phyloP scores from a whole-genome alignment of 2,888 invertebrate species.

The Flexamia atlantica region DNA sequence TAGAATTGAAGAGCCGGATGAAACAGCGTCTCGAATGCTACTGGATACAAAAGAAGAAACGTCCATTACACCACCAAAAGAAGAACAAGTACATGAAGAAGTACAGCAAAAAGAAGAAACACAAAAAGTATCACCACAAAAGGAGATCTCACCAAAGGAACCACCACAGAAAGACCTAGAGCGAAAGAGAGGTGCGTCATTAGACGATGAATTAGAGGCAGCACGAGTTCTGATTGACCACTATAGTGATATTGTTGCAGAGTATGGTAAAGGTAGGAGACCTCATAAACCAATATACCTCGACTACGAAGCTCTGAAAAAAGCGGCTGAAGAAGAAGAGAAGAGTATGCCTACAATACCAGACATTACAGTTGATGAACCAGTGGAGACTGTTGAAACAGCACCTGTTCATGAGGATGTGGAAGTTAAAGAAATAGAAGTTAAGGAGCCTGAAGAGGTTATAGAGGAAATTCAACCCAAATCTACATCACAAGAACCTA shows the following conservation, averaged over 20 bases:
- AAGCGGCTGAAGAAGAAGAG: conserved; percentile 78
- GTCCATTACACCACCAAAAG: not conserved
- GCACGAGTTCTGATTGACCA: conserved; percentile 86
- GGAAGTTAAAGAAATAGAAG: not conserved
- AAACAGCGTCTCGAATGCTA: conserved; percentile 46
- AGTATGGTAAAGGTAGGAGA: conserved; percentile 79
- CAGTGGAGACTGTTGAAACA: not conserved
- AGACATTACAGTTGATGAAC: conserved; percentile 61
- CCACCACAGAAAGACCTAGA: conserved; percentile 69
- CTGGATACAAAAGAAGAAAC: conserved; percentile 57
- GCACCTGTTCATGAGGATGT: not conserved
- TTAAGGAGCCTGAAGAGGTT: not conserved
- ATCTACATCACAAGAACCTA: conserved; percentile 70
- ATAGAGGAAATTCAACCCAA: conserved; percentile 71
- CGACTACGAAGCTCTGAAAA: conserved; percentile 81
- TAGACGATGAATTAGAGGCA: conserved; percentile 78
- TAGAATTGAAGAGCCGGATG: conserved; percentile 68
- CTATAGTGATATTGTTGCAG: conserved; percentile 88
- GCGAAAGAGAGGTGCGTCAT: conserved; percentile 65
- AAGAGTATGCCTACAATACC: conserved; percentile 66
- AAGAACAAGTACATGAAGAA: conserved; percentile 71
- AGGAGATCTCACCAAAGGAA: conserved; percentile 64
- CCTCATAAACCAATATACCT: conserved; percentile 78
- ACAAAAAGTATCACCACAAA: not conserved
- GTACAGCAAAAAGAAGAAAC: too few species aligned